Base-by-base conservation (phyloP, 2,797 vertebrate genomes). In the Dicrostonyx torquatus region DNA sequence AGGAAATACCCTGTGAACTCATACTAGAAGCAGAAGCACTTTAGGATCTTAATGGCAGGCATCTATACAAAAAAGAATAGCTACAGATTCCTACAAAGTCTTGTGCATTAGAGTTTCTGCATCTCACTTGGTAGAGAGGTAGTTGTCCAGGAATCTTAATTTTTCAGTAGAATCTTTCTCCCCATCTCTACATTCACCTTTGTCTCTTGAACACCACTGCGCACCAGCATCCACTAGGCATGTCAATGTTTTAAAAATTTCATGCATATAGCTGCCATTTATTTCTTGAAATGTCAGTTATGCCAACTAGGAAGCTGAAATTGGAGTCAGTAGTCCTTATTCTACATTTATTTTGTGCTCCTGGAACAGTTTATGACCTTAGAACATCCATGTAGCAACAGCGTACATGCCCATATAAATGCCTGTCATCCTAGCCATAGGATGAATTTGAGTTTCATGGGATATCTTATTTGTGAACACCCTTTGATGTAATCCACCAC, bases 381-480 rank as follows among this genome's bases (percentile, higher is more conserved):
- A 91, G 50, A 76, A 26, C 50, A 50, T 87, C 20, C 22, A 37
- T 50, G 60, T 88, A 91, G 45, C 93, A 93, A 31, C 24, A 31
- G 26, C 29, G 14, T 9, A 40, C 76, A 43, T 20, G 22, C 90
- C 78, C 76, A 93, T 95, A 40, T 87, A 94, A 95, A 88, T 43
- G 76, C 31, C 50, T 90, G 20, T 20, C 9, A 55, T 87, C 37
- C 77, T n/a, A 78, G 76, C 86, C 64, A 68, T 58, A 26, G 55
- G 37, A 79, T 90, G 70, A 87, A 77, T 88, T 83, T 62, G 64
- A 94, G 43, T 72, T 91, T 93, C 80, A 64, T 60, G 79, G 75
- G 90, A 85, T 97, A 94, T 89, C 62, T 93, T 94, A 66, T 94
- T 94, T 93, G 66, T 87, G 40, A 85, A 87, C 77, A 96, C n/a